These are phyloP conservation scores for Pristionchus japonicus DNA, from an alignment of 2,888 invertebrate species.

Conservation along the genomic window DNA sequence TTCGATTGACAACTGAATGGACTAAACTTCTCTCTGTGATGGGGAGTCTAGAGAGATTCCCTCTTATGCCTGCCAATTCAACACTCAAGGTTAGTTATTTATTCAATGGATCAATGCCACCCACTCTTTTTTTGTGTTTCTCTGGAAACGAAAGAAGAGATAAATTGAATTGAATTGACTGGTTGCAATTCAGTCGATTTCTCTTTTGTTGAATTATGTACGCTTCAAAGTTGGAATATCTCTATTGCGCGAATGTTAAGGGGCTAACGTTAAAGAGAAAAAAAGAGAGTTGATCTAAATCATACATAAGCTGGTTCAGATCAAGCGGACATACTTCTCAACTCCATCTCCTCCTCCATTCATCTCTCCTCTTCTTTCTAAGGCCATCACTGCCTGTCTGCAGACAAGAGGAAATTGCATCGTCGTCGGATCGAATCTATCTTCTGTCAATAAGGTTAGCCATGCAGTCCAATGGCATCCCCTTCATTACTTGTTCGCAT, in stretches of 20 bases:
- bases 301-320: background rate
- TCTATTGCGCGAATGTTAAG: no score
- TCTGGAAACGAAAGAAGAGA: background rate
- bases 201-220: background rate
- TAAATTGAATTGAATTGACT: background rate
- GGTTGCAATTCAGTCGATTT: background rate
- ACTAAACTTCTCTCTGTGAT: constrained; percentile 55
- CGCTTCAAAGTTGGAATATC: background rate
- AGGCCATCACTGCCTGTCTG: constrained; percentile 36
- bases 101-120: background rate
- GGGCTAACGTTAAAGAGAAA: no score
- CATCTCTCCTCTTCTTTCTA: constrained; percentile 29
- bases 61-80: constrained; percentile 51
- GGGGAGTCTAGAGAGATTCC: constrained; percentile 59
- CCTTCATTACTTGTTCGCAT: background rate
- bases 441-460: background rate
- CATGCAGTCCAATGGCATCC: background rate
- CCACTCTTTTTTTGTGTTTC: background rate
- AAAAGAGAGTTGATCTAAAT: background rate
- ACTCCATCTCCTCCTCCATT: constrained; percentile 26
- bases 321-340: constrained; percentile 38
- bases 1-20: constrained; percentile 61
- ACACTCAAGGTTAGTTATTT: constrained; percentile 8
- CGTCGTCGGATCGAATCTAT: constrained; percentile 30
- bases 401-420: constrained; percentile 36